Conservation (phyloP, 2,113 vertebrate genomes). For the Marmota flaviventris region DNA sequence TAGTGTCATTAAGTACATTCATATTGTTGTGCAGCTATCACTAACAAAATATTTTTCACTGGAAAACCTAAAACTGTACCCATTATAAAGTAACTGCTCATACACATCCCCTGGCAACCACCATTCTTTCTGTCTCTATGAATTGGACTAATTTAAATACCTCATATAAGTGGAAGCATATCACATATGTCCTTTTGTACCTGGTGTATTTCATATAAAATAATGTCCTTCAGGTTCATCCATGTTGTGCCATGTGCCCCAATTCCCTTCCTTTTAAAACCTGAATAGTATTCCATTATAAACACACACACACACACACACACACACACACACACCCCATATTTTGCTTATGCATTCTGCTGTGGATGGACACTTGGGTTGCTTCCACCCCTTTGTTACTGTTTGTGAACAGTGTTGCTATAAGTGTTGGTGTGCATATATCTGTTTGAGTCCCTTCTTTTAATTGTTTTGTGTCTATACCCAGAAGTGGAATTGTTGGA, state of each 20-base stretch:
- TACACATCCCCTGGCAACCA: background rate
- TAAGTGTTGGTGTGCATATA: background rate
- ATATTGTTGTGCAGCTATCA: background rate
- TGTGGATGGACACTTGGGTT: background rate
- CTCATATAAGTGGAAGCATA: background rate
- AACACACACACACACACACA: too few species aligned
- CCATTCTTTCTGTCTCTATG: background rate
- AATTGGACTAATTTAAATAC: background rate
- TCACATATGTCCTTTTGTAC: background rate
- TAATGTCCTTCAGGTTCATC: background rate
- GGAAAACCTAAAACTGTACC: background rate
- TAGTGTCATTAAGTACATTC: background rate
- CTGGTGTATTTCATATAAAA: conserved; percentile 3
- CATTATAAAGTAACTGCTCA: background rate
- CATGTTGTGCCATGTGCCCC: background rate
- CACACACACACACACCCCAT: too few species aligned
- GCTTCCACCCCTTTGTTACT: background rate
- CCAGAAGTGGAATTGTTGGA: background rate
- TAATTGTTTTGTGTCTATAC: background rate
- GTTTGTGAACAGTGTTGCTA: background rate
- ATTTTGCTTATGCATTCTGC: background rate
- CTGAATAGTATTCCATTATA: background rate
- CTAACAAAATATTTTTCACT: background rate
- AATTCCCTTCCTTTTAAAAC: background rate
- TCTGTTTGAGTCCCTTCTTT: background rate